phyloP scores from a whole-genome alignment of 2,113 vertebrate species.

The Rhea americana region DNA sequence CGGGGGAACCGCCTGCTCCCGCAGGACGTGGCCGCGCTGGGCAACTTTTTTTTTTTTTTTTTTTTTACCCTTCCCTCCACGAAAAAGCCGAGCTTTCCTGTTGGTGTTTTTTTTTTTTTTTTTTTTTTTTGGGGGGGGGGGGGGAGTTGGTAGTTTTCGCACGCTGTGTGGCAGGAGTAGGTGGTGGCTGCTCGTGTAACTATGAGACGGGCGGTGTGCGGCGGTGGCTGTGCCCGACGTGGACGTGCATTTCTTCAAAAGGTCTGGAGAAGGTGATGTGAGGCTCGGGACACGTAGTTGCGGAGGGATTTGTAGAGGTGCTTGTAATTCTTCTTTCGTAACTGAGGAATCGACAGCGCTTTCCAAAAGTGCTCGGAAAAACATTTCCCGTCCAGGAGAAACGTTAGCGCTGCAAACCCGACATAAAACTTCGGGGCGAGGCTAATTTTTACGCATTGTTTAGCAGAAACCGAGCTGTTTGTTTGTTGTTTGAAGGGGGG shows the following conservation, averaged over 20 bases:
- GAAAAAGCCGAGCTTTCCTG: neutral
- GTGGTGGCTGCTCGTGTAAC: neutral
- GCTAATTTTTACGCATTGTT: slow-evolving; percentile 26
- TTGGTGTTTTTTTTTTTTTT: neutral
- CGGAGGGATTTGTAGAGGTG: neutral
- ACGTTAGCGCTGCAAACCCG: neutral
- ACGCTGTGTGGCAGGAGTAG: neutral
- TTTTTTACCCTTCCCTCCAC: accelerated
- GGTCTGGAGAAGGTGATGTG: neutral
- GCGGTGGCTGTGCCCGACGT: neutral
- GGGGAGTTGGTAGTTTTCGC: neutral
- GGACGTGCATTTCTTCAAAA: neutral
- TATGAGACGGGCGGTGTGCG: neutral
- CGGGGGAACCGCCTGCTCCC: no score
- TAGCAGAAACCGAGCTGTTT: neutral
- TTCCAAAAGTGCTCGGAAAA: slow-evolving; percentile 14
- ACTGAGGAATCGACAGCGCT: neutral
- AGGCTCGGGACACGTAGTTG: neutral
- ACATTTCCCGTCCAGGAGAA: neutral
- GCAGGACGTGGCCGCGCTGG: neutral
- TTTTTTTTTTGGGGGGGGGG: neutral
- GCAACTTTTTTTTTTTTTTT: neutral
- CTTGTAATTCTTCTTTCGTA: neutral
- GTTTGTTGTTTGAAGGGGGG: neutral
- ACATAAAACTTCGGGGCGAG: slow-evolving; percentile 38